Conservation (phyloP, 1,140 invertebrate genomes). For the Lanistes nyassanus region DNA sequence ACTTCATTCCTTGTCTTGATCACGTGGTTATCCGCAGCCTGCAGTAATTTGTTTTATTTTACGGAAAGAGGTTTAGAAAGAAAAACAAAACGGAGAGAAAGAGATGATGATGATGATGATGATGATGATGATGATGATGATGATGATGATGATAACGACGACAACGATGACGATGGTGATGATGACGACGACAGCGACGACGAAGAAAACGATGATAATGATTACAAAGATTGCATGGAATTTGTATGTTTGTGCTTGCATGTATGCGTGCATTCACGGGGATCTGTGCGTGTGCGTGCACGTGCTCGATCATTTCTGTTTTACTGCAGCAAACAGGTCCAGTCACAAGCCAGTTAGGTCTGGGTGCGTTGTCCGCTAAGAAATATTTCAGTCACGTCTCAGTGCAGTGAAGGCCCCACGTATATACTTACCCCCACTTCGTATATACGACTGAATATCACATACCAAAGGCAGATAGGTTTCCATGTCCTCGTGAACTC, state of each 20-base stretch:
- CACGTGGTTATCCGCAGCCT: background rate
- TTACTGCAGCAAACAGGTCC: too few relatives aligned
- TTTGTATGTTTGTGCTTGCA: background rate
- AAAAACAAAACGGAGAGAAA: background rate
- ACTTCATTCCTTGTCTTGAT: background rate
- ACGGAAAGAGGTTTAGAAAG: background rate
- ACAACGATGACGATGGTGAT: conserved; percentile 1
- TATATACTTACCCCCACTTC: too few relatives aligned
- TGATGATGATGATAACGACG: conserved; percentile 6
- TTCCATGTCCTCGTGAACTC: too few relatives aligned
- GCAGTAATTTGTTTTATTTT: background rate
- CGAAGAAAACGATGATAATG: background rate
- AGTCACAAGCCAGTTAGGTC: too few relatives aligned
- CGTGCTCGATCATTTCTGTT: too few relatives aligned
- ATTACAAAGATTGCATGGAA: background rate
- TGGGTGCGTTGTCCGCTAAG: too few relatives aligned
- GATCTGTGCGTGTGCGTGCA: conserved; percentile 1
- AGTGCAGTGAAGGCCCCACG: too few relatives aligned
- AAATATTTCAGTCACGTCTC: too few relatives aligned
- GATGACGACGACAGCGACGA: background rate
- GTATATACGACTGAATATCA: too few relatives aligned
- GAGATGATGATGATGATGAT: too few relatives aligned
- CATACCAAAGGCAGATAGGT: too few relatives aligned
- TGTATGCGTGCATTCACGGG: background rate
- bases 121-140: conserved; percentile 6